Percentiles rank a stretch among this genome's conserved stretches.
phyloP scores from a whole-genome alignment of 2,888 invertebrate genomes.

The Tetramorium bicarinatum region DNA sequence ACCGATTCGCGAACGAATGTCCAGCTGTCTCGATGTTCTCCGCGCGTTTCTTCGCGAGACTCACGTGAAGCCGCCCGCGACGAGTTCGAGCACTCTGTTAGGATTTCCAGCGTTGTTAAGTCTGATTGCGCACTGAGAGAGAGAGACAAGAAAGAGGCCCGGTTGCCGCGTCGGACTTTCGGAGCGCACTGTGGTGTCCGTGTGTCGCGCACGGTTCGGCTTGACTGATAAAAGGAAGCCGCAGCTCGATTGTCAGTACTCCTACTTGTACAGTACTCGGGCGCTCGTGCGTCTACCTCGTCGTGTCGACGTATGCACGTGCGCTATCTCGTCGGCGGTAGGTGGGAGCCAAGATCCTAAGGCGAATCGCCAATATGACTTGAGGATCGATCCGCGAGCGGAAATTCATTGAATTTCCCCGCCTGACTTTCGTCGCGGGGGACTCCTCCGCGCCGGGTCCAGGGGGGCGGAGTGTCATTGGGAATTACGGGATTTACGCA shows the following conservation, averaged over 20 bases:
- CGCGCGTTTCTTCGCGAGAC: background rate
- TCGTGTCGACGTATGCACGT: constrained; percentile 64
- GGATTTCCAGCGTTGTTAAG: constrained; percentile 55
- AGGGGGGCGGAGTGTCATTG: background rate
- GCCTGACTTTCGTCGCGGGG: background rate
- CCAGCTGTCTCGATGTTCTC: background rate
- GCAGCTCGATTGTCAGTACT: constrained; percentile 65
- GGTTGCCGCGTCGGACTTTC: background rate
- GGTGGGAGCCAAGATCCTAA: constrained; percentile 58
- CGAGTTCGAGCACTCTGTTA: constrained; percentile 24
- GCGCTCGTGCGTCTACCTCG: constrained; percentile 61
- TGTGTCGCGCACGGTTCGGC: constrained; percentile 81
- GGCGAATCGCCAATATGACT: constrained; percentile 51
- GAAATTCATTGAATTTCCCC: constrained; percentile 2
- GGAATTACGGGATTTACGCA: background rate
- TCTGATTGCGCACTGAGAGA: background rate
- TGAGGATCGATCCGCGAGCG: constrained; percentile 56
- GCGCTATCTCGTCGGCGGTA: constrained; percentile 68
- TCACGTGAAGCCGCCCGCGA: background rate
- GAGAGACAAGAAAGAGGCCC: background rate
- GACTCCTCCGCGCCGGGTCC: background rate
- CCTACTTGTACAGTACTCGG: constrained; percentile 50
- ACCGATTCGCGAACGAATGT: background rate
- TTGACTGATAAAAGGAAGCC: constrained; percentile 83
- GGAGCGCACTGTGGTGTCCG: constrained; percentile 70